Percentiles rank a stretch among this genome's conserved stretches.
phyloP scores from a whole-genome alignment of 2,113 vertebrate genomes.

The Eptesicus fuscus region DNA sequence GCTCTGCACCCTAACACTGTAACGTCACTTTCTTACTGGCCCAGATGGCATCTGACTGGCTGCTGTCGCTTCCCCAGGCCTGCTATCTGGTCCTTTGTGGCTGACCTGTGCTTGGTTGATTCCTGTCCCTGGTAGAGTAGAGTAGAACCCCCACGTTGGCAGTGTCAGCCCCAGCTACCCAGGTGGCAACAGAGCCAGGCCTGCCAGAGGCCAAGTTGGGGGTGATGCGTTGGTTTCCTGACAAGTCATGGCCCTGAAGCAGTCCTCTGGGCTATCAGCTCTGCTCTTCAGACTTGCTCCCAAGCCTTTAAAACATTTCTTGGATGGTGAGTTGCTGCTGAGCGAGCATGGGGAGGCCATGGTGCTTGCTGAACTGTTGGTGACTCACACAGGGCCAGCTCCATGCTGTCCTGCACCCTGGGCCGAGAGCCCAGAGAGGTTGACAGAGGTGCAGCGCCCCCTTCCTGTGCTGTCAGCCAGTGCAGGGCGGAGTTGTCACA shows the following conservation, averaged over 20 bases:
- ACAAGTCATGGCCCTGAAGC: not conserved
- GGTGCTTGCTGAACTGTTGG: not conserved
- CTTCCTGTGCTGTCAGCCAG: not conserved
- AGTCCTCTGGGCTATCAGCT: not conserved
- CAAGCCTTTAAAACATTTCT: not conserved
- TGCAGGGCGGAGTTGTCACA: not conserved
- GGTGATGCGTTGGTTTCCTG: not conserved
- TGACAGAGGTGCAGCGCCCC: accelerated
- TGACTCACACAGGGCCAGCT: not conserved
- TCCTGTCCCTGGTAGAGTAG: not conserved
- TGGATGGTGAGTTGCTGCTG: not conserved
- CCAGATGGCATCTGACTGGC: not conserved
- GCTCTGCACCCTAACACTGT: not conserved
- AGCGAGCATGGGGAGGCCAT: not conserved
- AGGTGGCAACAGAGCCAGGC: not conserved
- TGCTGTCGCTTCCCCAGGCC: not conserved
- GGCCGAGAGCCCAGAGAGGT: not conserved
- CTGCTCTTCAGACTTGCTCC: not conserved
- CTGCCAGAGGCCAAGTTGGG: not conserved
- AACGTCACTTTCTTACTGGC: not conserved
- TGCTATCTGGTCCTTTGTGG: not conserved
- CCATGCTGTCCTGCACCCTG: accelerated
- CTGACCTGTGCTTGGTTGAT: not conserved
- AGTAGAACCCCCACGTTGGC: not conserved
- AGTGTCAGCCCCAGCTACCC: not conserved